These are phyloP conservation scores for Psophia crepitans DNA, from an alignment of 2,113 vertebrate genomes.

Conservation along the genomic window DNA sequence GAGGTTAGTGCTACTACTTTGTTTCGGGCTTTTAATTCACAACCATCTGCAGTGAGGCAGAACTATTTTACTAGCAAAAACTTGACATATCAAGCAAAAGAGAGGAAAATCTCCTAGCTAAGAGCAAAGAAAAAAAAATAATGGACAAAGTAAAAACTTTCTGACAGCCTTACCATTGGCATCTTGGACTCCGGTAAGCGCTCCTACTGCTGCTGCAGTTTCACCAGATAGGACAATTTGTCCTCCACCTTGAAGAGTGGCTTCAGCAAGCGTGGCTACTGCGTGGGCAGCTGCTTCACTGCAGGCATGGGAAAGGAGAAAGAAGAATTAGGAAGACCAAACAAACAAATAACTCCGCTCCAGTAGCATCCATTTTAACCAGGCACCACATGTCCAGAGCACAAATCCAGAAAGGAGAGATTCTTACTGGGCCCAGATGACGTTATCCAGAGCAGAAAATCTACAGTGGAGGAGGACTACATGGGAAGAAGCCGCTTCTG, in stretches of 20 bases:
- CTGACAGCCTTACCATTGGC: slow-evolving; percentile 79
- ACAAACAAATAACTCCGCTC: accelerated
- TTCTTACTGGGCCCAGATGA: accelerated
- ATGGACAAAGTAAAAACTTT: too few species aligned
- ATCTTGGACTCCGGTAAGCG: slow-evolving; percentile 93
- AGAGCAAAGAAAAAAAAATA: not conserved
- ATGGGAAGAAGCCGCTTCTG: not conserved
- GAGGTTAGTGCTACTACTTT: too few species aligned
- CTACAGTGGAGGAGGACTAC: not conserved
- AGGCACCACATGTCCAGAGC: accelerated
- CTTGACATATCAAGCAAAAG: accelerated
- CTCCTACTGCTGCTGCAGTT: slow-evolving; percentile 95
- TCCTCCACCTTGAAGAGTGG: slow-evolving; percentile 95
- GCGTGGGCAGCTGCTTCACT: slow-evolving; percentile 97
- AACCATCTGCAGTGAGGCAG: not conserved
- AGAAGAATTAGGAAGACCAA: not conserved
- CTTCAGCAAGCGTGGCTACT: slow-evolving; percentile 94
- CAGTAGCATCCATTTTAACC: too few species aligned
- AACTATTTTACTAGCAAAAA: not conserved
- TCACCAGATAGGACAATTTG: slow-evolving; percentile 96
- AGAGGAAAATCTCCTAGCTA: accelerated
- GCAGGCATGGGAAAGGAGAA: not conserved
- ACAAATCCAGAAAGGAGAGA: not conserved
- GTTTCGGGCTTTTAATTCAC: not conserved
- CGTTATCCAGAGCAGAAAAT: not conserved